A percentile compares a stretch with the other conserved stretches of the same genome.
Evolutionary conservation across 2,888 invertebrate species (phyloP).

Genomic region (Lumbricus terrestris): DNA sequence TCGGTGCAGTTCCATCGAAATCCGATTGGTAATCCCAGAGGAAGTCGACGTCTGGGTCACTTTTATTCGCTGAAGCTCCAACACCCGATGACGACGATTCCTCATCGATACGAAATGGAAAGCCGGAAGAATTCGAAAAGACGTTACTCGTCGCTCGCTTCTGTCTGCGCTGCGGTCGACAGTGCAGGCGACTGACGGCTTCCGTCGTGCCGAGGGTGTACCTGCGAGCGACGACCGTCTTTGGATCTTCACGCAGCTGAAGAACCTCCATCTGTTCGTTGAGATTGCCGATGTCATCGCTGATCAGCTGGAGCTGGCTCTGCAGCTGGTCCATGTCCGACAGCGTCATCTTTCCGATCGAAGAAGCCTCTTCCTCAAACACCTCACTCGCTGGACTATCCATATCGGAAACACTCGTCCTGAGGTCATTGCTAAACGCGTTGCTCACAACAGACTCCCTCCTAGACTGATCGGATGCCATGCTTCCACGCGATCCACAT

Average conservation of each 20-base stretch:
- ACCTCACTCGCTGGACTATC: neutral
- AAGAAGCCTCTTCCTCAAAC: neutral
- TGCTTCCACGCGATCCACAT: neutral
- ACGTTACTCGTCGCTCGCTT: neutral
- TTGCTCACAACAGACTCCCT: neutral
- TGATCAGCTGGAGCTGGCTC: neutral
- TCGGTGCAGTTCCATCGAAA: neutral
- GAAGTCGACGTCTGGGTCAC: conserved; percentile 29
- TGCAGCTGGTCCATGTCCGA: neutral
- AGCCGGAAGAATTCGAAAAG: neutral
- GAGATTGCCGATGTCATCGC: conserved; percentile 4
- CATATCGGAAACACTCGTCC: neutral
- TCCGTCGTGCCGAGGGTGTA: conserved; percentile 30
- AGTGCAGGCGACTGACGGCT: neutral
- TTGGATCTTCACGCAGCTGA: conserved; percentile 22
- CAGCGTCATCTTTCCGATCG: neutral
- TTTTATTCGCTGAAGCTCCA: neutral
- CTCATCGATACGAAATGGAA: neutral
- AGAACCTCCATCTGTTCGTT: conserved; percentile 19
- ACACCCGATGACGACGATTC: neutral
- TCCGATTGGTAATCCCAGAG: conserved; percentile 37
- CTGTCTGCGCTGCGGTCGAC: neutral
- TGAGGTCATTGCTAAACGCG: neutral
- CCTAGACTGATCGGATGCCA: neutral
- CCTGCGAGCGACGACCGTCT: conserved; percentile 13